Evolutionary conservation across 2,113 vertebrate genomes (phyloP), one percentile per base, ranked within the genome.

Genomic region (Ramphastos sulfuratus): DNA sequence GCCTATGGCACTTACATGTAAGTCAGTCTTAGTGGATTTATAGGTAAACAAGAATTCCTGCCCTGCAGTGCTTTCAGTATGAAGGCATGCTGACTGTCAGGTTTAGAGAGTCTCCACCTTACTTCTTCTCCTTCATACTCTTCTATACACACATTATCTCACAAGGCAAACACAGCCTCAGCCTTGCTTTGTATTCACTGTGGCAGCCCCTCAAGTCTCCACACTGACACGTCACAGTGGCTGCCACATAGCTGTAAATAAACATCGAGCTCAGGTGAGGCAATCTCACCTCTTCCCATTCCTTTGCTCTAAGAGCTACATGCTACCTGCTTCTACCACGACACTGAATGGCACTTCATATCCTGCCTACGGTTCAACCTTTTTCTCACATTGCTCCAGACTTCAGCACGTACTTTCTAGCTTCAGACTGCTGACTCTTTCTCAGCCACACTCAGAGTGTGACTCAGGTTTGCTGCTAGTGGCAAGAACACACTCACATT

Each of bases 171-270:
- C 1, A 16, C 18, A n/a, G 64, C n/a, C 14, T 39, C 30, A 1
- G 2, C 23, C 33, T 50, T 10, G 12, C 8, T 18, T 42, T n/a
- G 30, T 24, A 31, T 15, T 42, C 39, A 4, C 44, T 35, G 42
- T 61, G 60, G 55, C 39, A 3, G 0, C 28, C 28, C 28, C 70
- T 52, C 28, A 20, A 1, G 48, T 46, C 46, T 54, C 64, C 55
- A 16, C n/a, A 11, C 30, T 8, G 35, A 39, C 27, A 6, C 0
- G 0, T 15, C 56, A 3, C 8, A 17, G 28, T 9, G 80, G 37
- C 28, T 83, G 82, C 42, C 80, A 55, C 18, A 3, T 0, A 27
- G 61, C 60, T 3, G 0, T 5, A 54, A 56, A 28, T 1, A 18
- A 63, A 52, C 37, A 55, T 3, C 9, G 16, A 39, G 15, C n/a